Conservation (phyloP, 2,888 invertebrate species). For the Sialis lutaria region DNA sequence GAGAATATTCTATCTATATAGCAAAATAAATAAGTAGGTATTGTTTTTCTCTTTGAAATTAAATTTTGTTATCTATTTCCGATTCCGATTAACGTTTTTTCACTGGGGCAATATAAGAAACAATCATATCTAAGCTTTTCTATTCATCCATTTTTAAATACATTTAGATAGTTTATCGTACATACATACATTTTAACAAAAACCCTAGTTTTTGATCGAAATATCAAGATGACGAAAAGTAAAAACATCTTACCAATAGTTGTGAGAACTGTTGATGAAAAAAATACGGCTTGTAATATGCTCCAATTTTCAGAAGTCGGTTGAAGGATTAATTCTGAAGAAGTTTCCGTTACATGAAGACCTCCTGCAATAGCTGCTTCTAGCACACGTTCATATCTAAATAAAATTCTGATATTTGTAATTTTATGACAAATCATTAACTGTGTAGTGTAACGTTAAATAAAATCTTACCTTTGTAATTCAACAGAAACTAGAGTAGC, state of each 20-base stretch:
- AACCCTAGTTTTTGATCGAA: not conserved
- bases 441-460: no score
- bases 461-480: conserved; percentile 19
- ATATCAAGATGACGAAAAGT: not conserved
- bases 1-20: no score
- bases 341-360: conserved; percentile 21
- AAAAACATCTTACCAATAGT: conserved; percentile 53
- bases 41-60: no score
- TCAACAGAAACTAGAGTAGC: conserved; percentile 34
- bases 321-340: conserved; percentile 12
- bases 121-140: no score
- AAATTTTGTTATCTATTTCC: no score
- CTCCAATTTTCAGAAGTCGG: conserved; percentile 54
- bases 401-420: no score
- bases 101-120: not conserved
- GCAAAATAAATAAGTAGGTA: no score
- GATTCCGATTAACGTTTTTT: no score
- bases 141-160: no score
- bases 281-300: conserved; percentile 68
- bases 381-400: conserved; percentile 40
- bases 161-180: no score
- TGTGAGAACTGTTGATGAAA: conserved; percentile 78
- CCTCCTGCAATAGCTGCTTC: conserved; percentile 58
- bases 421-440: no score
- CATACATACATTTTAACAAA: no score